Conservation (phyloP, 1,140 invertebrate species). For the Liolophura sinensis region DNA sequence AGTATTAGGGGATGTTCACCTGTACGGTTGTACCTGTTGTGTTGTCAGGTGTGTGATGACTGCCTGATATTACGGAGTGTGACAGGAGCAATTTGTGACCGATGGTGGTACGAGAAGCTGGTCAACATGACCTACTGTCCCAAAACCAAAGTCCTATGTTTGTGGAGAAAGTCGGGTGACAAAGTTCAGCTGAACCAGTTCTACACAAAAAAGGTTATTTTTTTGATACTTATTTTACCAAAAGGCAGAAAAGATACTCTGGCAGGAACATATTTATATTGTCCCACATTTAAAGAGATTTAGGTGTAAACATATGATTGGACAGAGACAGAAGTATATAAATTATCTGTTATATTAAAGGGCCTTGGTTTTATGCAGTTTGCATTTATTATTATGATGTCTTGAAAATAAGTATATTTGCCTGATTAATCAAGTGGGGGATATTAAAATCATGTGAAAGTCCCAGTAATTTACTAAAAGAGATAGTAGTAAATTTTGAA, state of each 20-base stretch:
- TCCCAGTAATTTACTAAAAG: too few relatives aligned
- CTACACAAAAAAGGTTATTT: constrained; percentile 93
- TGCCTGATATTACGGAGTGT: constrained; percentile 92
- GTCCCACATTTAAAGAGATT: too few relatives aligned
- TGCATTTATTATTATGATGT: too few relatives aligned
- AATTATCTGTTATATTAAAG: not conserved
- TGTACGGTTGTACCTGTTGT: constrained; percentile 4
- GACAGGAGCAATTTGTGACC: constrained; percentile 92
- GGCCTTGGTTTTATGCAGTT: too few relatives aligned
- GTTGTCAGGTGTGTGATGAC: constrained; percentile 81
- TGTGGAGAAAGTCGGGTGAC: constrained; percentile 73
- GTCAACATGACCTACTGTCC: constrained; percentile 99
- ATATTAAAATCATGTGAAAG: too few relatives aligned
- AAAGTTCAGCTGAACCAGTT: constrained; percentile 92
- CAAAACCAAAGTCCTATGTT: constrained; percentile 87
- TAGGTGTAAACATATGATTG: too few relatives aligned
- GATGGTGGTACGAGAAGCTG: constrained; percentile 98
- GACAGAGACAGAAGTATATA: too few relatives aligned
- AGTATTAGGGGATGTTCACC: not conserved
- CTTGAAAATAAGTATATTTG: too few relatives aligned
- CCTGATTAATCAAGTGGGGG: too few relatives aligned
- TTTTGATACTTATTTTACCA: not conserved
- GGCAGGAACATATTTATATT: too few relatives aligned
- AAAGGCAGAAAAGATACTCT: too few relatives aligned
- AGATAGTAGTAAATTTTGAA: too few relatives aligned